Conservation (phyloP, 2,888 invertebrate genomes). For the Schizaphis graminum region DNA sequence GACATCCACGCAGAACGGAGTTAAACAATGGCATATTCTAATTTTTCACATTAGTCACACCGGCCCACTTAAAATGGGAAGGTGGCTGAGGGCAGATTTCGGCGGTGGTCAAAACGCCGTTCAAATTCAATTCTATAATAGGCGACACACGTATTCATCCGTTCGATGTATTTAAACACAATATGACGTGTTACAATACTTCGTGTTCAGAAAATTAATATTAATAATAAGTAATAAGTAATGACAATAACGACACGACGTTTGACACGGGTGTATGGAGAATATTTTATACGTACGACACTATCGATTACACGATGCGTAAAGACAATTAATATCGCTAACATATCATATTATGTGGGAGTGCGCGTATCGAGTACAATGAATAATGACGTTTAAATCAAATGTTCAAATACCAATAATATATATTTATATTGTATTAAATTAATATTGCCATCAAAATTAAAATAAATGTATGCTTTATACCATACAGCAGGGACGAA, state of each 20-base stretch:
- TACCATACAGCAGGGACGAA: too few relatives aligned
- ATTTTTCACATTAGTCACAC: conserved; percentile 61
- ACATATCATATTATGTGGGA: not conserved
- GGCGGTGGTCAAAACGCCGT: conserved; percentile 27
- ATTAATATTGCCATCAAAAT: too few relatives aligned
- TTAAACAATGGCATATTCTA: conserved; percentile 56
- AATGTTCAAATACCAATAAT: not conserved
- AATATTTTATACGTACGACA: not conserved
- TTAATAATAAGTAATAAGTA: not conserved
- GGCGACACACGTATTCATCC: not conserved
- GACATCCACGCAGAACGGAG: conserved; percentile 53
- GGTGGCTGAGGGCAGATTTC: conserved; percentile 56
- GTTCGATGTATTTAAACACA: not conserved
- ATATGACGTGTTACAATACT: not conserved
- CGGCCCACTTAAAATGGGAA: conserved; percentile 50
- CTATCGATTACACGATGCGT: not conserved
- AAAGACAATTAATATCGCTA: not conserved
- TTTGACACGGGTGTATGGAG: not conserved
- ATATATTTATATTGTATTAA: not conserved
- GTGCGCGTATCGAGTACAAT: not conserved
- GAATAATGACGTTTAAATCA: not conserved
- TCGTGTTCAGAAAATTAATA: not conserved
- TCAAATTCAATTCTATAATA: not conserved
- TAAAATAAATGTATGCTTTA: too few relatives aligned
- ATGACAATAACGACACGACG: not conserved